These are phyloP conservation scores for Dysmachus trigonus DNA, from an alignment of 2,888 invertebrate genomes.

Conservation along the genomic window DNA sequence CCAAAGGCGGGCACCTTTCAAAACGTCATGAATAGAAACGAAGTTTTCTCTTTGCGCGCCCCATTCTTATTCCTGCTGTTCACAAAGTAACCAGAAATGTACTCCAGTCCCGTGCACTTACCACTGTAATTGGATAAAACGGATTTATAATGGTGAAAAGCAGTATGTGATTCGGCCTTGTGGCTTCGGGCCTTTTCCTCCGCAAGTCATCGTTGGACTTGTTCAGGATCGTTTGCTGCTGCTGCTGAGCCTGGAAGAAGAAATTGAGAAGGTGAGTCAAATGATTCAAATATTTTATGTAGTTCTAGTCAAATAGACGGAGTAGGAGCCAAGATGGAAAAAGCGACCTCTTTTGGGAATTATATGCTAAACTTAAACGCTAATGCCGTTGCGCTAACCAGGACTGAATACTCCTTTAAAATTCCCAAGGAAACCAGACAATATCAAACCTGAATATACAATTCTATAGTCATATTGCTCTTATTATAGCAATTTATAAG, in stretches of 20 bases:
- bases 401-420: not conserved
- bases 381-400: not conserved
- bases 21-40: not conserved
- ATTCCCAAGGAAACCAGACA: not conserved
- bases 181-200: conserved; percentile 81
- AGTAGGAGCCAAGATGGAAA: not conserved
- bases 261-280: not conserved
- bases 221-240: conserved; percentile 59
- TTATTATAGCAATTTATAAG: not conserved
- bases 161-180: conserved; percentile 94
- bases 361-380: not conserved
- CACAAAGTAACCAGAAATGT: conserved; percentile 29
- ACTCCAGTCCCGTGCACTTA: conserved; percentile 70
- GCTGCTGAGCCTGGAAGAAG: conserved; percentile 55
- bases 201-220: conserved; percentile 72
- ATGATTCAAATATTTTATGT: not conserved
- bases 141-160: conserved; percentile 98
- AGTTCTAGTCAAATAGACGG: not conserved
- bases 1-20: not conserved
- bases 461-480: not conserved
- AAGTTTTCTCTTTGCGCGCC: not conserved
- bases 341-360: not conserved
- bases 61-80: not conserved
- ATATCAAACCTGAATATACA: not conserved
- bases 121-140: conserved; percentile 98